Evolutionary conservation across 2,888 invertebrate genomes (phyloP).

Genomic region (Rotaria magnacalcarata): DNA sequence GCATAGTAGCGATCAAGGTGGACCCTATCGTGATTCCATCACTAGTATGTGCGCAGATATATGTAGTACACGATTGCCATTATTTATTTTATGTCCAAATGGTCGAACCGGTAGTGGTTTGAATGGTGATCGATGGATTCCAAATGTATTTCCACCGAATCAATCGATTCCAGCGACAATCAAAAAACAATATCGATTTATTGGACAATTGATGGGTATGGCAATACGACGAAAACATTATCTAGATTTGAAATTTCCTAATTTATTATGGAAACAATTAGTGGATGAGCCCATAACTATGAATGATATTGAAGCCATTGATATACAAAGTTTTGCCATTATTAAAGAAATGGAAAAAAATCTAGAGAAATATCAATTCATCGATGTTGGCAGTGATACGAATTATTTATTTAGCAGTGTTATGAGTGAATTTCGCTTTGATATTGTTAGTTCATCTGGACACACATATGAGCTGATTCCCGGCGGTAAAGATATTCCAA

Average conservation of each 20-base stretch:
- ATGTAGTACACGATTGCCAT: neutral
- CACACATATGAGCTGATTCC: neutral
- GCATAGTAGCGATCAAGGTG: neutral
- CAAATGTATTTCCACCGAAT: neutral
- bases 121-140: neutral
- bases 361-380: no score
- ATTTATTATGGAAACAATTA: neutral
- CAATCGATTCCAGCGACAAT: neutral
- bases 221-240: neutral
- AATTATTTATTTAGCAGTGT: neutral
- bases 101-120: neutral
- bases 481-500: neutral
- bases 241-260: neutral
- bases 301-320: neutral
- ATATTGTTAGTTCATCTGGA: neutral
- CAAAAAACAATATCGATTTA: neutral
- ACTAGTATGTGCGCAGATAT: neutral
- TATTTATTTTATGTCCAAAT: slow-evolving; percentile 15
- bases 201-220: slow-evolving; percentile 4
- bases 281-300: neutral
- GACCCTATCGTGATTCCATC: neutral
- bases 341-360: neutral
- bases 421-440: neutral
- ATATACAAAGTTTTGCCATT: neutral
- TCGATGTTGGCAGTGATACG: no score